Conservation (phyloP, 2,797 vertebrate genomes). For the Streptopelia turtur region DNA sequence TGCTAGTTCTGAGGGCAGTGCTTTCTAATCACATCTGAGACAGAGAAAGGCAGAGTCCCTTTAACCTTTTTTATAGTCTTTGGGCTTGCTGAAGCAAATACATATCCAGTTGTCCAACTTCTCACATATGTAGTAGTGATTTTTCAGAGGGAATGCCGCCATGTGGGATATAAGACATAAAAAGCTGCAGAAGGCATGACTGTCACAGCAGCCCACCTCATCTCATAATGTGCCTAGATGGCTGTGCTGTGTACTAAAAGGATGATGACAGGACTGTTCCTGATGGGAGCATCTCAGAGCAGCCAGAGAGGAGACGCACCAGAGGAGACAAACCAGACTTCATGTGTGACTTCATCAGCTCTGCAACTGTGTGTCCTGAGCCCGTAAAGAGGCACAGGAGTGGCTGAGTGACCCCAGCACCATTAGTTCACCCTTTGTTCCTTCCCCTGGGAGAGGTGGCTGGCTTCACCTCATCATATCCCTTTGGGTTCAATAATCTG, state of each 20-base stretch:
- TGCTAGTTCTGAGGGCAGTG: neutral
- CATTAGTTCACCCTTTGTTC: slow-evolving; percentile 27
- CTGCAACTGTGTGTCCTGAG: neutral
- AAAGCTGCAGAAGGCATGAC: neutral
- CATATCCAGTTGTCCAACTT: neutral
- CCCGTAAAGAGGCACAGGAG: neutral
- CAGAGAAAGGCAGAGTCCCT: neutral
- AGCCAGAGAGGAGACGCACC: neutral
- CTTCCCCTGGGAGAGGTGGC: neutral
- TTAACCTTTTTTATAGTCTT: neutral
- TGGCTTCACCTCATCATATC: neutral
- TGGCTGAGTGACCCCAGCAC: neutral
- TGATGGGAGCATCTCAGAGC: neutral
- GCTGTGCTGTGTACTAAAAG: neutral
- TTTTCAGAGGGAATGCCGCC: neutral
- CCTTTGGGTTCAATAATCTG: neutral
- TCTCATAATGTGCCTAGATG: neutral
- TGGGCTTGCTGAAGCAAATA: neutral
- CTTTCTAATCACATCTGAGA: neutral
- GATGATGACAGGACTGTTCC: neutral
- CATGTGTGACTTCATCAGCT: neutral
- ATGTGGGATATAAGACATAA: neutral
- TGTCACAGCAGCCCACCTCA: neutral
- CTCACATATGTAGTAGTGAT: neutral
- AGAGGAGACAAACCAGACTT: neutral